Evolutionary conservation across 2,888 invertebrate genomes (phyloP), one percentile per base, ranked within the genome.

Genomic region (Drosophila lutescens): DNA sequence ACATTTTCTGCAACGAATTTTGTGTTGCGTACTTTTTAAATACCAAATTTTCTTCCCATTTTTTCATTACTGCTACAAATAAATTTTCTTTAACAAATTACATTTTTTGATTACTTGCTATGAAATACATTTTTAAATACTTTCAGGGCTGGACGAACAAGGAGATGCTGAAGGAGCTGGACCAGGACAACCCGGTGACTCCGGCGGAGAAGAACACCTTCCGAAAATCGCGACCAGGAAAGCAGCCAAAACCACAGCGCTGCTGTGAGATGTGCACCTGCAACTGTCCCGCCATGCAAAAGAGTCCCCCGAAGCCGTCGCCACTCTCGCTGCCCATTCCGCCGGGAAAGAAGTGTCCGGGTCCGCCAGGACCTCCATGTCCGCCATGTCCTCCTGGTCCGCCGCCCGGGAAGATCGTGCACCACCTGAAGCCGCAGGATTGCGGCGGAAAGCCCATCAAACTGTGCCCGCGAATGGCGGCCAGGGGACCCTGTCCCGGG

Each of bases 81-180:
- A 20, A 20, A 20, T 26, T 26, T 26, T 26, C n/a, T n/a, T n/a
- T n/a, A n/a, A n/a, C n/a, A n/a, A n/a, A n/a, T 20, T 20, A 20
- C 20, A 20, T 20, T 20, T 26, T 26, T 26, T 26, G 26, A 26
- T 26, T 26, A 26, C 26, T 26, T 26, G 26, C 26, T 26, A 26
- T n/a, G 5, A 26, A 26, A 26, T 6, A 26, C 5, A 6, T 26
- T 6, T 26, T 5, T 26, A 1, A 30, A 30, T 8, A 30, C 30
- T 23, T 15, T 15, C 4, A 92, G 92, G 92, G 92, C 20, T 92
- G 92, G 92, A 92, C 92, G 1, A 92, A 92, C 61, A 92, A 92
- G 61, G 90, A 91, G 65, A 90, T 92, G 84, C 80, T 92, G 0
- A 91, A 92, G 60, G 91, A 91, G 38, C 69, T 92, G 12, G 92